These are phyloP conservation scores for Conopomorpha cramerella DNA, from an alignment of 1,140 invertebrate genomes.

Conservation along the genomic window DNA sequence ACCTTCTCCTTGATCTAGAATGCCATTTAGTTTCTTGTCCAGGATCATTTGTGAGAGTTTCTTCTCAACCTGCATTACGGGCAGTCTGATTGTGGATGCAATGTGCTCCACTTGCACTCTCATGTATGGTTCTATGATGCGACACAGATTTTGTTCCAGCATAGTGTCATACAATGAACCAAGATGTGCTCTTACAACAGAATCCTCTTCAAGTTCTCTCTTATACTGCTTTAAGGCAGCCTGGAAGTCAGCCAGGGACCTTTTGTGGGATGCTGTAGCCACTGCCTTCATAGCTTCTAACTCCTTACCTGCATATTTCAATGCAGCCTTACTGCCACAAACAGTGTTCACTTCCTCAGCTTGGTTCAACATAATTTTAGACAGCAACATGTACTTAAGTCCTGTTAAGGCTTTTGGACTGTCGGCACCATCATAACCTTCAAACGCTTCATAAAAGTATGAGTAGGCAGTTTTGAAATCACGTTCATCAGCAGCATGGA, in stretches of 20 bases:
- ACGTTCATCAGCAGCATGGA: conserved; percentile 98
- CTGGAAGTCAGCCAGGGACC: conserved; percentile 93
- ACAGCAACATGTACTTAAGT: conserved; percentile 98
- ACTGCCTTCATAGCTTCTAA: conserved; percentile 98
- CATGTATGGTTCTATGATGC: conserved; percentile 99
- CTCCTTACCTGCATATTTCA: conserved; percentile 94
- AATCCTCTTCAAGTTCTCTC: conserved; percentile 92
- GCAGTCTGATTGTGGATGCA: conserved; percentile 76
- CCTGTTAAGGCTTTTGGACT: conserved; percentile 89
- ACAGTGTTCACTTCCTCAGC: conserved; percentile 97
- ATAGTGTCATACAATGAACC: conserved; percentile 97
- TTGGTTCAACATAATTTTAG: conserved; percentile 96
- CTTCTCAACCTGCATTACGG: conserved; percentile 92
- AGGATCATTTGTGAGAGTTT: conserved; percentile 99
- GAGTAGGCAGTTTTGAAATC: conserved; percentile 99
- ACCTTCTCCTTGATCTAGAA: conserved; percentile 96
- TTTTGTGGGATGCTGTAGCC: conserved; percentile 92
- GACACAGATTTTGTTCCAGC: conserved; percentile 98
- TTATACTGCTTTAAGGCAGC: conserved; percentile 84
- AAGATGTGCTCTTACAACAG: conserved; percentile 94
- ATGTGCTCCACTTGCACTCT: conserved; percentile 84
- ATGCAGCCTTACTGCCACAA: conserved; percentile 93
- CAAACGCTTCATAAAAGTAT: conserved; percentile 99
- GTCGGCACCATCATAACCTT: conserved; percentile 97
- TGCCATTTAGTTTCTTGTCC: conserved; percentile 96